phyloP scores from a whole-genome alignment of 2,113 vertebrate species.

The Sceloporus tristichus region DNA sequence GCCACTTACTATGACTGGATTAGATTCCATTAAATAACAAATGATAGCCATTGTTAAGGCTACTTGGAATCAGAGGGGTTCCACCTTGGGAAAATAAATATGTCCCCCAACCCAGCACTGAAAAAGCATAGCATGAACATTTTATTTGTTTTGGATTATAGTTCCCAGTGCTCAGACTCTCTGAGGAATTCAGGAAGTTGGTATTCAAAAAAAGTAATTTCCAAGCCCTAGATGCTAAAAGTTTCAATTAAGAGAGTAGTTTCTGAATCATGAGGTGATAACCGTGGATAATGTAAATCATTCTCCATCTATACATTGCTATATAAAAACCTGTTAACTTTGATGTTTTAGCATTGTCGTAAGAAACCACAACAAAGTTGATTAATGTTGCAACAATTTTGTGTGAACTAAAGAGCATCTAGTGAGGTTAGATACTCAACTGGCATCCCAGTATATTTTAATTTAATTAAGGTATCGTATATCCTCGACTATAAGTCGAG shows the following conservation, averaged over 20 bases:
- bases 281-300: neutral
- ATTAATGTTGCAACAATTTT: neutral
- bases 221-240: neutral
- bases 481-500: no score
- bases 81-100: neutral
- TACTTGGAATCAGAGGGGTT: neutral
- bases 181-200: neutral
- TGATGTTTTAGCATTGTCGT: neutral
- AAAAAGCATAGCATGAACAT: neutral
- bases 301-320: neutral
- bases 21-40: neutral
- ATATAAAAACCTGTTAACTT: neutral
- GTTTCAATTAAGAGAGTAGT: neutral
- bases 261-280: neutral
- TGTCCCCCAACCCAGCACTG: no score
- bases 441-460: no score
- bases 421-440: no score
- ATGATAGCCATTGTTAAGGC: constrained; percentile 38
- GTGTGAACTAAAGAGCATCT: no score
- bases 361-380: neutral
- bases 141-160: no score
- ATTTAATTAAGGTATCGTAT: no score
- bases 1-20: constrained; percentile 13
- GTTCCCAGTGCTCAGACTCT: no score
- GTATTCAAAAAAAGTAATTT: neutral